Base-by-base conservation (phyloP, 1,140 invertebrate species). In the Phortica variegata region DNA sequence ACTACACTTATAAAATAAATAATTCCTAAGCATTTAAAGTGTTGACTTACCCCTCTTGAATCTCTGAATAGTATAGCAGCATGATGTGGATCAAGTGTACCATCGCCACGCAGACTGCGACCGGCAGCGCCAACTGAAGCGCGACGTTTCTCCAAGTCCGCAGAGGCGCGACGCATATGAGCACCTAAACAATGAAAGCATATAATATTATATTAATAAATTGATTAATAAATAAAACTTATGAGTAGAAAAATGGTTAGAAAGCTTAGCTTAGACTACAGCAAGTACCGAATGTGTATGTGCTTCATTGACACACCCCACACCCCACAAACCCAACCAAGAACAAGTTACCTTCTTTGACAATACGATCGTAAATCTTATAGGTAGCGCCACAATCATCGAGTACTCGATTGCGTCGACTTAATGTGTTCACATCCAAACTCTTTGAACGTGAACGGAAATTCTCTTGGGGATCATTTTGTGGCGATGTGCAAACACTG, bases 11-110 rank as follows among this genome's bases (percentile, higher is more conserved):
- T 38, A 38, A 15, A 15, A 29, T 10, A 17, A 17, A 39, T 39
- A 13, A 17, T 17, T n/a, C 20, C 23, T 40, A 40, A 17, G 13
- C 9, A 15, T 29, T 38, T 16, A 37, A 7, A 17, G 20, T 15
- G 26, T 32, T 9, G 23, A 85, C 89, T 90, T 77, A 93, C 91
- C 80, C 91, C 91, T 80, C 91, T 81, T 9, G 90, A 88, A 76
- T 94, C 89, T 59, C 90, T 79, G 77, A 93, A 94, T 46, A 93
- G 80, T 52, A 93, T 92, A 52, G 91, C 90, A 38, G 90, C 89
- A 78, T 91, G 89, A 60, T 88, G 82, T 17, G 89, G 89, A 81
- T 93, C 90, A 33, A 91, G 76, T 70, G 80, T 61, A 33, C 74
- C 75, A 55, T 77, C 70, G n/a, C 61, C 68, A 47, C 73, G 58